Conservation (phyloP, 2,113 vertebrate species). For the Smithornis capensis region DNA sequence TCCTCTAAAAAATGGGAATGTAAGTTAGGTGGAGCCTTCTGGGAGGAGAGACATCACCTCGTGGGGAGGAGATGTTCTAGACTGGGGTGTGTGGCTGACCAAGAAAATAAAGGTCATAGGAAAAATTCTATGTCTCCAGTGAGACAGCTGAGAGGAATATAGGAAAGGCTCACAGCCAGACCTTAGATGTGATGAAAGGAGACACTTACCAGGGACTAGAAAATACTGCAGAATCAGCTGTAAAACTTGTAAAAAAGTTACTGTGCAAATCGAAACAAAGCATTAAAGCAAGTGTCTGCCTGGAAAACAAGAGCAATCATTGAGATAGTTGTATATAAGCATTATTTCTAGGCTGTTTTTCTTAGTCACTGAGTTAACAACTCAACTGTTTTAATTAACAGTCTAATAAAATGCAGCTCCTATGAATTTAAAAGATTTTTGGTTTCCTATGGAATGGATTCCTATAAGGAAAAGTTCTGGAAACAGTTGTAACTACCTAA, state of each 20-base stretch:
- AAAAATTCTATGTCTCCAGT: neutral
- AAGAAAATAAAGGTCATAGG: neutral
- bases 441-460: neutral
- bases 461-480: neutral
- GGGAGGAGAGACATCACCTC: neutral
- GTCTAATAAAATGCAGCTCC: neutral
- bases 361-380: neutral
- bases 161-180: neutral
- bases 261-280: neutral
- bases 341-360: neutral
- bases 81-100: neutral
- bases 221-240: neutral
- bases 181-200: neutral
- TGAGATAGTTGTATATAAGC: neutral
- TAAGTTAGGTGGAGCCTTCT: neutral
- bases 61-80: neutral
- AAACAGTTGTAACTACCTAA: neutral
- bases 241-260: neutral
- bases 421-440: neutral
- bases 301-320: neutral
- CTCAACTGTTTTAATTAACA: neutral
- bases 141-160: neutral
- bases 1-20: neutral
- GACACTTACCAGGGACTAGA: neutral
- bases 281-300: neutral